Percentiles rank a stretch among this genome's conserved stretches.
These are phyloP conservation scores for Chrysolina haemoptera DNA, from an alignment of 2,888 invertebrate species.

Conservation along the genomic window DNA sequence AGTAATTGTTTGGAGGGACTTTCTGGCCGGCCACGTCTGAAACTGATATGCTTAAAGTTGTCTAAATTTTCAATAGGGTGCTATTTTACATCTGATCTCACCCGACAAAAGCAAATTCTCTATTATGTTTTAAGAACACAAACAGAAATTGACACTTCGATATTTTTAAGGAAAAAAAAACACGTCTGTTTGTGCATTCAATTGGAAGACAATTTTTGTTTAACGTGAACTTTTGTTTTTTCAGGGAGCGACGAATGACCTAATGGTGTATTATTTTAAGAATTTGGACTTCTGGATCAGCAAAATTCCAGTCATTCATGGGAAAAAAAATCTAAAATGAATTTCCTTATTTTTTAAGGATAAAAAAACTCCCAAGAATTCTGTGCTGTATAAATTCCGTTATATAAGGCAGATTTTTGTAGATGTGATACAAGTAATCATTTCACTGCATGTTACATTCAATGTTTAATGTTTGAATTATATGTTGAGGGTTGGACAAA, in stretches of 20 bases:
- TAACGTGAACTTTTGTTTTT: conserved; percentile 48
- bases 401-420: too few species aligned
- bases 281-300: conserved; percentile 38
- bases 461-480: too few species aligned
- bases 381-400: too few species aligned
- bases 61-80: conserved; percentile 62
- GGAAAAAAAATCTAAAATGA: too few species aligned
- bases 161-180: conserved; percentile 13
- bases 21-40: conserved; percentile 56
- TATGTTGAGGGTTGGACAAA: too few species aligned
- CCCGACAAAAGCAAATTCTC: conserved; percentile 63
- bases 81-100: conserved; percentile 61
- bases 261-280: conserved; percentile 60
- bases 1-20: conserved; percentile 15
- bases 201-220: not conserved
- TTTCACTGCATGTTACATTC: too few species aligned
- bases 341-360: too few species aligned
- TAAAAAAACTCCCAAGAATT: too few species aligned
- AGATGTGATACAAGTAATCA: too few species aligned
- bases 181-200: not conserved
- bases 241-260: conserved; percentile 67
- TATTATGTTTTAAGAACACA: conserved; percentile 58
- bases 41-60: conserved; percentile 68
- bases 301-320: conserved; percentile 50
- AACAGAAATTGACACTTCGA: conserved; percentile 63